phyloP scores from a whole-genome alignment of 2,797 vertebrate genomes.

The Sebastes taczanowskii region DNA sequence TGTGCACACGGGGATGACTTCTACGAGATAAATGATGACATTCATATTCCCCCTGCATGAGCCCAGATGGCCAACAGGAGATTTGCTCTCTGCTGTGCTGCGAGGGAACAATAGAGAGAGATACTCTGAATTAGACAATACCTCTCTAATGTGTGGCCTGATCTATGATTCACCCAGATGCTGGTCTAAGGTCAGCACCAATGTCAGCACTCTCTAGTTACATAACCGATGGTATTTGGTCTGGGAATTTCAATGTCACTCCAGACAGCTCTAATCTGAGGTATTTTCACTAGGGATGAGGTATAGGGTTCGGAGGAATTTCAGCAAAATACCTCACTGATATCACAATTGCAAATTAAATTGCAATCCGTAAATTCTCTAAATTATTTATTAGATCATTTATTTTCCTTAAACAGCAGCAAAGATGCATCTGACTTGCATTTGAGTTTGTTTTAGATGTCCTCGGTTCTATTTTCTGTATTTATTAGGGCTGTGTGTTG shows the following conservation, averaged over 20 bases:
- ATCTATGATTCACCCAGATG: slow-evolving; percentile 11
- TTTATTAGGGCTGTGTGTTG: neutral
- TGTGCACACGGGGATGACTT: neutral
- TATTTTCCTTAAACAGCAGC: neutral
- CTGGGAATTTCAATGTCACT: neutral
- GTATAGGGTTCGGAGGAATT: no score
- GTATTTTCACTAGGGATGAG: neutral
- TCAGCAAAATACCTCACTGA: neutral
- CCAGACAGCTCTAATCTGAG: neutral
- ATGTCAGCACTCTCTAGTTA: neutral
- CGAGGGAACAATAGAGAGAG: neutral
- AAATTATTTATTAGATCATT: neutral
- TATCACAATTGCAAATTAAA: neutral
- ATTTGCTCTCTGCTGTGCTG: neutral
- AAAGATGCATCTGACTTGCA: neutral
- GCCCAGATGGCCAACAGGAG: neutral
- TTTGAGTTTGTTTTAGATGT: neutral
- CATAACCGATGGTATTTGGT: neutral
- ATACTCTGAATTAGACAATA: neutral
- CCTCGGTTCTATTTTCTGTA: neutral
- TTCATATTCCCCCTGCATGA: neutral
- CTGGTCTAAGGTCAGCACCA: neutral
- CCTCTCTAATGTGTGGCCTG: neutral
- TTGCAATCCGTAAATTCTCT: neutral
- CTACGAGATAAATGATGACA: neutral